phyloP scores from a whole-genome alignment of 2,888 invertebrate species.

The Caenorhabditis imperialis region DNA sequence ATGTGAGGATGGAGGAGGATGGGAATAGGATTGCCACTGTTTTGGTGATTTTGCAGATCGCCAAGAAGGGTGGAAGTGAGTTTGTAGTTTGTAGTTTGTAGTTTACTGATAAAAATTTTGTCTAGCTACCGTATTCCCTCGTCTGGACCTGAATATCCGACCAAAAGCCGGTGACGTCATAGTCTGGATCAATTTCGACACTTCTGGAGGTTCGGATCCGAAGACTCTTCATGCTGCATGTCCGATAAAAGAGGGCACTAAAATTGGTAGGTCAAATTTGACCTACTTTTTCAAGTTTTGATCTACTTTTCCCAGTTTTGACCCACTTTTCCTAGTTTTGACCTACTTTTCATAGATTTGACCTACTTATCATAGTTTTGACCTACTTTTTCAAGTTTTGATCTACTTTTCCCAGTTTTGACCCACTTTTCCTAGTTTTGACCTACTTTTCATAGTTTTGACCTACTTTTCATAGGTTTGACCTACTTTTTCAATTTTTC shows the following conservation, averaged over 20 bases:
- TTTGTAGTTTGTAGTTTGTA: constrained; percentile 3
- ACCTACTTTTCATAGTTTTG: too few species aligned
- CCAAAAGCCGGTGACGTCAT: constrained; percentile 69
- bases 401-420: constrained; percentile 1
- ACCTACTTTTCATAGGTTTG: constrained; percentile 51
- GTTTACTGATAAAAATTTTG: not conserved
- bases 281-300: not conserved
- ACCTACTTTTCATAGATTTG: too few species aligned
- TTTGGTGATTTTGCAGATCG: constrained; percentile 64
- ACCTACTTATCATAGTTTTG: too few species aligned
- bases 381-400: too few species aligned
- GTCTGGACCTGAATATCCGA: constrained; percentile 57
- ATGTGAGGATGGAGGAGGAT: constrained; percentile 38
- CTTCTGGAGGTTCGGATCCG: constrained; percentile 49
- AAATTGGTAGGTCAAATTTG: constrained; percentile 57
- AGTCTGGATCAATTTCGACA: constrained; percentile 68
- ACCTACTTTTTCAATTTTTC: not conserved
- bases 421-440: too few species aligned
- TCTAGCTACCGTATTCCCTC: constrained; percentile 67
- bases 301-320: constrained; percentile 1
- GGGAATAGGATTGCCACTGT: constrained; percentile 73
- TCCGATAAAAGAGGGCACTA: constrained; percentile 62
- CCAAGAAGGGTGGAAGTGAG: constrained; percentile 66
- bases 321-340: too few species aligned
- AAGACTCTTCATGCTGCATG: constrained; percentile 64